phyloP scores from a whole-genome alignment of 2,888 invertebrate genomes.

The Mantis religiosa region DNA sequence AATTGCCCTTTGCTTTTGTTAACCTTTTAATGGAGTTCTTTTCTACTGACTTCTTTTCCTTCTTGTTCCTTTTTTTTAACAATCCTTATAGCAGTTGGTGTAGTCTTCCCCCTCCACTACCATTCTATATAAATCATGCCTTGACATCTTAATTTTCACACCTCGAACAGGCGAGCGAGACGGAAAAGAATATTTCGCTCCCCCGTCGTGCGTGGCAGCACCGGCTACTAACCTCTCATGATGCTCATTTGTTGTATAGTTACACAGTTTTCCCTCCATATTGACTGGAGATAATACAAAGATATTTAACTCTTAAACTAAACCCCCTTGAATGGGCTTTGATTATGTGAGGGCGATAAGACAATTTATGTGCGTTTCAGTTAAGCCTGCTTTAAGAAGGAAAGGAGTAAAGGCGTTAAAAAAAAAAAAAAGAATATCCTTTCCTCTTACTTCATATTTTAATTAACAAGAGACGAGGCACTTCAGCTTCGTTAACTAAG shows the following conservation, averaged over 20 bases:
- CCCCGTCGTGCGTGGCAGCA: conserved; percentile 13
- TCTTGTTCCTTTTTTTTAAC: background rate
- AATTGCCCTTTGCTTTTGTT: conserved; percentile 18
- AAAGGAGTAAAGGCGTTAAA: no score
- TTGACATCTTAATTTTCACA: conserved; percentile 22
- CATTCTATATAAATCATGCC: conserved; percentile 14
- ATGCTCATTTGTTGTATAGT: conserved; percentile 2
- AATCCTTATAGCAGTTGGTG: background rate
- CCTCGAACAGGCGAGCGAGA: background rate
- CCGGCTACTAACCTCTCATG: conserved; percentile 13
- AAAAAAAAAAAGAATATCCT: no score
- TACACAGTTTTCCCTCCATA: background rate
- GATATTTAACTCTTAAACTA: background rate
- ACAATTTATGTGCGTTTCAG: no score
- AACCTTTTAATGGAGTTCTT: conserved; percentile 18
- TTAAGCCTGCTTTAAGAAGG: no score
- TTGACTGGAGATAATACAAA: background rate
- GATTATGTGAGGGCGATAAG: background rate
- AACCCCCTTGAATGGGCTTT: background rate
- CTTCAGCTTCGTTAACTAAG: no score
- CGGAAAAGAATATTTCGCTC: background rate
- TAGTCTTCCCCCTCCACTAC: background rate
- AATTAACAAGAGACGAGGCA: no score
- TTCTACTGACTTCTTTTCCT: background rate
- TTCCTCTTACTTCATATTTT: no score